phyloP scores from a whole-genome alignment of 2,797 vertebrate genomes.

The Dermochelys coriacea region DNA sequence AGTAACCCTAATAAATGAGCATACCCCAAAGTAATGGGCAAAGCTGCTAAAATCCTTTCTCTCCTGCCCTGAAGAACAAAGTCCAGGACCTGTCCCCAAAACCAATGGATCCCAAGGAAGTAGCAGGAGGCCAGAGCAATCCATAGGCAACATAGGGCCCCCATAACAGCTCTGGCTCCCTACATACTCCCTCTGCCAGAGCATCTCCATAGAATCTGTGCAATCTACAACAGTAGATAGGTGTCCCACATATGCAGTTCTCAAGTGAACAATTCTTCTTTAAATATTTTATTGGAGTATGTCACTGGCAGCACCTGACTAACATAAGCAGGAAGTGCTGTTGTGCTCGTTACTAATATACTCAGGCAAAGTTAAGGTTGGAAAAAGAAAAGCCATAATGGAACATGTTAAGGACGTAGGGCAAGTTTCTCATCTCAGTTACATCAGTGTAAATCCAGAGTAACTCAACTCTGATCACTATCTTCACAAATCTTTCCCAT shows the following conservation, averaged over 20 bases:
- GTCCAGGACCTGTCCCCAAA: background rate
- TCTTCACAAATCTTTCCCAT: background rate
- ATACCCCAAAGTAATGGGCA: too few species aligned
- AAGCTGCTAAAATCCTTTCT: too few species aligned
- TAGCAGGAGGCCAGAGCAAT: background rate
- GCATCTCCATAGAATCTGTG: background rate
- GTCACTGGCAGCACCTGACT: background rate
- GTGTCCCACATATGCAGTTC: background rate
- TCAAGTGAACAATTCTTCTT: accelerated
- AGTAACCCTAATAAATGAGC: too few species aligned
- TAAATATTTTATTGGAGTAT: background rate
- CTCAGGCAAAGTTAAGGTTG: background rate
- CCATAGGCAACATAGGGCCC: background rate
- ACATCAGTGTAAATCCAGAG: background rate
- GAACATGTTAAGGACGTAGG: background rate
- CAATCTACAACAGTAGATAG: background rate
- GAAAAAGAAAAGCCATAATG: background rate
- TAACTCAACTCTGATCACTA: accelerated
- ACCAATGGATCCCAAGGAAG: background rate
- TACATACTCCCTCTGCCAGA: background rate
- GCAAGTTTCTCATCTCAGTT: background rate
- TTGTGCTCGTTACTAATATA: background rate
- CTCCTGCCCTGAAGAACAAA: background rate
- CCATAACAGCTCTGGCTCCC: background rate
- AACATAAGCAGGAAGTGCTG: background rate